These are phyloP conservation scores for Lepidurus packardi DNA, from an alignment of 1,140 invertebrate genomes.

Conservation along the genomic window DNA sequence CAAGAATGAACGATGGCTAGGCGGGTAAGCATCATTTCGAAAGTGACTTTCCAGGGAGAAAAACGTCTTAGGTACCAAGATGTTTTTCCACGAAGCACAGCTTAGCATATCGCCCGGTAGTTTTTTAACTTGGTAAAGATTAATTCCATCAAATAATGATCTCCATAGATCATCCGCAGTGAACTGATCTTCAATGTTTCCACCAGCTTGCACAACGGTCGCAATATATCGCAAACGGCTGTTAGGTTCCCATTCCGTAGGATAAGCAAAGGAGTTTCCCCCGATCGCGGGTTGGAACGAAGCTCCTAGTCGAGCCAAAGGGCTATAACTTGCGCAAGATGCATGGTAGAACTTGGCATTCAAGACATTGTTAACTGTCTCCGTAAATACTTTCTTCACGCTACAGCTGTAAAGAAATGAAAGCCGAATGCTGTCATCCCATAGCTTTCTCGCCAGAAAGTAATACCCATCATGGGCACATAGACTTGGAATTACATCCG, in stretches of 20 bases:
- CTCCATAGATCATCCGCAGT: neutral
- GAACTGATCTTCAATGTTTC: neutral
- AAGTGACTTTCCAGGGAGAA: no score
- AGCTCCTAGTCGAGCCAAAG: neutral
- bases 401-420: neutral
- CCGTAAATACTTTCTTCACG: neutral
- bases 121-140: neutral
- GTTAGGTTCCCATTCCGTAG: neutral
- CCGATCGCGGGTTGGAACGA: neutral
- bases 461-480: constrained; percentile 1
- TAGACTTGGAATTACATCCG: neutral
- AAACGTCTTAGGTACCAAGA: no score
- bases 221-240: neutral
- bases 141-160: neutral
- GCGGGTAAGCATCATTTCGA: no score
- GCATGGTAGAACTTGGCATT: neutral
- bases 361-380: neutral
- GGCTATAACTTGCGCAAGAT: neutral
- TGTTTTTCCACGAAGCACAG: neutral
- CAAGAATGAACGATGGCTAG: no score
- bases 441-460: neutral
- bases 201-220: neutral
- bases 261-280: neutral
- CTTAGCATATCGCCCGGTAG: neutral
- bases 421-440: neutral